Evolutionary conservation across 2,113 vertebrate genomes (phyloP), one percentile per base, ranked within the genome.

Genomic region (Anguilla japonica): DNA sequence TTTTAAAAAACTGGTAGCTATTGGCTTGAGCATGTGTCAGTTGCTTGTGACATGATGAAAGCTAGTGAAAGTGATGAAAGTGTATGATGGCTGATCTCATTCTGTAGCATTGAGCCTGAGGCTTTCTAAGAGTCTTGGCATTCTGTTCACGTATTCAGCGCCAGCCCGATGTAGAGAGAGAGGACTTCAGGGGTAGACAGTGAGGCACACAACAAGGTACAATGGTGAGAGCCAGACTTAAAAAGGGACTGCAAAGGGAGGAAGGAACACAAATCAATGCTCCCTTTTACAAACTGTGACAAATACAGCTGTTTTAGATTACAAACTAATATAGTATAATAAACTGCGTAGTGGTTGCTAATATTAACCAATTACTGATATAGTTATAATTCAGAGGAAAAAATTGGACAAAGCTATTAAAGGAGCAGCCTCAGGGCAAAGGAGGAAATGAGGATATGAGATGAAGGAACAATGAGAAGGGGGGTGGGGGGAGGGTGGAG

Each of bases 111-210:
- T 97, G 3, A 99, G 96, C 83, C 95, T 93, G 71, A 98, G 94
- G 57, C 41, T 94, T 13, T 98, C 98, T 1, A 96, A 97, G 1
- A 98, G 98, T 91, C 98, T 97, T 0, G 98, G 97, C 87, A 99
- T 98, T n/a, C 98, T 97, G 0, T 98, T 98, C 0, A 98, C 96
- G 0, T 98, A 95, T 81, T 98, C 97, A 53, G 98, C 96, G 2
- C 96, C 97, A 0, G 98, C 97, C 83, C 98, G 88, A 67, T 67
- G 60, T 26, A 67, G 60, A 26, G 20, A 67, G 60, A 26, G 20
- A 67, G 20, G 22, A 67, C 60, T 20, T 26, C 22, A 26, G 60
- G 22, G 60, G 60, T 20, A 67, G 60, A 26, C 3, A 67, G 60
- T 67, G 60, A 67, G 60, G 60, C 60, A 67, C 18, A 67, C 56